These are phyloP conservation scores for Kryptopterus vitreolus DNA, from an alignment of 2,797 vertebrate genomes.

Conservation along the genomic window DNA sequence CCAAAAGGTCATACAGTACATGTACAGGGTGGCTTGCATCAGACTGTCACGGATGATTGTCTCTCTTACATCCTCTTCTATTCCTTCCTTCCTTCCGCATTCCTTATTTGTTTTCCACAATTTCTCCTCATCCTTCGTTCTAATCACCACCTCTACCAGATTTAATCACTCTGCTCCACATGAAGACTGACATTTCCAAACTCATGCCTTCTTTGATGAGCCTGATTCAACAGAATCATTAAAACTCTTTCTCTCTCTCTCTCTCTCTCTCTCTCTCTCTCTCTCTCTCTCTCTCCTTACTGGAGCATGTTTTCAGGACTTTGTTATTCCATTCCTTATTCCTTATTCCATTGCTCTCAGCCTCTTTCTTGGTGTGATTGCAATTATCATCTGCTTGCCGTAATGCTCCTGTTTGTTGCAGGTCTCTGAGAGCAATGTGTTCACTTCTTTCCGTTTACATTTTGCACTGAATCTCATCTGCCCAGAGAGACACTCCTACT, in stretches of 20 bases:
- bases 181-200: conserved; percentile 41
- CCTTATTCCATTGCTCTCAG: neutral
- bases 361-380: conserved; percentile 8
- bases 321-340: too few species aligned
- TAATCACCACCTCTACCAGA: conserved; percentile 37
- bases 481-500: neutral
- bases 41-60: neutral
- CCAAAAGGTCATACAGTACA: neutral
- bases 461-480: neutral
- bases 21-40: neutral
- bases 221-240: neutral
- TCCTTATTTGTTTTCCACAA: conserved; percentile 5
- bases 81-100: neutral
- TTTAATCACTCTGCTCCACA: conserved; percentile 33
- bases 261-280: neutral
- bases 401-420: conserved; percentile 14
- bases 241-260: neutral
- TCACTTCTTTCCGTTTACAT: neutral
- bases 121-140: conserved; percentile 30
- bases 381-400: conserved; percentile 20
- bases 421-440: neutral
- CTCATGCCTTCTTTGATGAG: conserved; percentile 26
- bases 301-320: neutral
- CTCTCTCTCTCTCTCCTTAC: neutral
- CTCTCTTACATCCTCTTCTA: neutral